phyloP scores from a whole-genome alignment of 2,888 invertebrate species.

The Pseudococcus jackbeardsleyi region DNA sequence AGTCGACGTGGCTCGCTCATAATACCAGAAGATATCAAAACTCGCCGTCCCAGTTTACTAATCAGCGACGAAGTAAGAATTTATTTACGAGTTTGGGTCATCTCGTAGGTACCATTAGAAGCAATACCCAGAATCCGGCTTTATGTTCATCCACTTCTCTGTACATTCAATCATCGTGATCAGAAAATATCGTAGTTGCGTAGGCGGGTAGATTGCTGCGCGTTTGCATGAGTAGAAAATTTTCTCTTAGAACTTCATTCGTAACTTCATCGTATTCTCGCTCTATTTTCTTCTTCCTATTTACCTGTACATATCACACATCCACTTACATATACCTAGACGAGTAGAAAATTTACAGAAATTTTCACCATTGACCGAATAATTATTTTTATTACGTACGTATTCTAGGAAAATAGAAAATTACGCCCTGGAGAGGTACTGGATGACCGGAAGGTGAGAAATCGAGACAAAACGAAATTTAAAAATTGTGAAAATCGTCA shows the following conservation, averaged over 20 bases:
- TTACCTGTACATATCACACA: neutral
- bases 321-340: neutral
- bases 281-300: neutral
- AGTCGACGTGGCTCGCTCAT: constrained; percentile 88
- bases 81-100: neutral
- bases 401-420: constrained; percentile 86
- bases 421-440: constrained; percentile 94
- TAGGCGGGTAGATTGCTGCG: constrained; percentile 52
- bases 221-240: constrained; percentile 48
- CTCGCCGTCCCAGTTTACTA: constrained; percentile 88
- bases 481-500: constrained; percentile 16
- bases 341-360: neutral
- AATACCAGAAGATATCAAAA: constrained; percentile 82
- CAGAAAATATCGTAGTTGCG: constrained; percentile 25
- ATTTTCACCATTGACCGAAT: neutral
- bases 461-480: constrained; percentile 36
- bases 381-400: constrained; percentile 46
- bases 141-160: neutral
- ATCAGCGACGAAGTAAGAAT: constrained; percentile 91
- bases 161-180: constrained; percentile 18
- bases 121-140: constrained; percentile 6
- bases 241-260: neutral
- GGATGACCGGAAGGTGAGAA: constrained; percentile 92
- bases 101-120: neutral
- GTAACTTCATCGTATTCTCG: neutral